A percentile compares a stretch with the other conserved stretches of the same genome.
Evolutionary conservation across 2,888 invertebrate species (phyloP).

Genomic region (Cetonia aurata): DNA sequence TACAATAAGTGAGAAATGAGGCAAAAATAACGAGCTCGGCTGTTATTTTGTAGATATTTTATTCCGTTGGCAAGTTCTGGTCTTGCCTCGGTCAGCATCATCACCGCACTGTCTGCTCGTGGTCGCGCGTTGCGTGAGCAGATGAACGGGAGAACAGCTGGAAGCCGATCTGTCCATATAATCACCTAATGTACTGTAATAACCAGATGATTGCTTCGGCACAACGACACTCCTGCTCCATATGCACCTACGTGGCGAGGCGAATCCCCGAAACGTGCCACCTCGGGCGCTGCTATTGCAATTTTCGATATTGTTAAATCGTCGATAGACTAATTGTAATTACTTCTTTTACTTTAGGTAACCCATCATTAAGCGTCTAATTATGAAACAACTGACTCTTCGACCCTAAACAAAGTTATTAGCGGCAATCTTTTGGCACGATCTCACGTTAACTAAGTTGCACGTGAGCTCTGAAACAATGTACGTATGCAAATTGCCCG

Average conservation of each 20-base stretch:
- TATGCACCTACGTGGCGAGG: conserved; percentile 13
- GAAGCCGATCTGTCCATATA: conserved; percentile 52
- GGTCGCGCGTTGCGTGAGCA: conserved; percentile 53
- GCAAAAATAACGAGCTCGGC: too few relatives aligned
- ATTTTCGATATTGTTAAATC: conserved; percentile 30
- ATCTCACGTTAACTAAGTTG: conserved; percentile 1
- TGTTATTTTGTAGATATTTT: too few relatives aligned
- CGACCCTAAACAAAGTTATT: conserved; percentile 31
- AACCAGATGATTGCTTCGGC: conserved; percentile 42
- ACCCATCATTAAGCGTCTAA: conserved; percentile 14
- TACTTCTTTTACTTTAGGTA: conserved; percentile 31
- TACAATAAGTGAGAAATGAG: too few relatives aligned
- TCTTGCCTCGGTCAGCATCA: conserved; percentile 34
- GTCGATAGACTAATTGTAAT: conserved; percentile 32
- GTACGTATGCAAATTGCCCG: too few relatives aligned
- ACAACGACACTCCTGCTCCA: conserved; percentile 31
- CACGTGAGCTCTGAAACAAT: too few relatives aligned
- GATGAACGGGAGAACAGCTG: conserved; percentile 55
- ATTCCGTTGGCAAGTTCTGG: too few relatives aligned
- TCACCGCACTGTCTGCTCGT: conserved; percentile 8
- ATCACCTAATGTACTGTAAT: conserved; percentile 51
- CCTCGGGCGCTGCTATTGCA: conserved; percentile 19
- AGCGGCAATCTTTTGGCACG: conserved; percentile 4
- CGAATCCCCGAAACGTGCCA: conserved; percentile 7
- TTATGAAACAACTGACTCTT: conserved; percentile 20